Conservation (phyloP, 2,113 vertebrate genomes). For the Dicaeum eximium region DNA sequence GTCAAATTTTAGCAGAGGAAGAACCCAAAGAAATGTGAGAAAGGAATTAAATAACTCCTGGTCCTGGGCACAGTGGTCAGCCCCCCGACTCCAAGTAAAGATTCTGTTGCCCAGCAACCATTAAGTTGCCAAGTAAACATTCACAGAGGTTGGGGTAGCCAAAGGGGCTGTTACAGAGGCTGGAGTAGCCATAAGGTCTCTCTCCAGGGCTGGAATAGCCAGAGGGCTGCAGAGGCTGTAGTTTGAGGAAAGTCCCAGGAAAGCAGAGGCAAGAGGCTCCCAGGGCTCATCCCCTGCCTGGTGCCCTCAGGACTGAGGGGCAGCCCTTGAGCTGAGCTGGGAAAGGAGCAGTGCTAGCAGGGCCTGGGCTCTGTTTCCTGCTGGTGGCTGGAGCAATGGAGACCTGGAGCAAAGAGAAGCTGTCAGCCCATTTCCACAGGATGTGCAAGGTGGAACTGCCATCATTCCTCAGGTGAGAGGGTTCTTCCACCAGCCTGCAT, state of each 20-base stretch:
- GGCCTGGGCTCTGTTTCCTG: not conserved
- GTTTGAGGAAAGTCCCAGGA: not conserved
- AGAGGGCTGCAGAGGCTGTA: not conserved
- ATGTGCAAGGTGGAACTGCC: conserved; percentile 40
- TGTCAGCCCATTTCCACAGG: conserved; percentile 31
- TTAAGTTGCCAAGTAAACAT: not conserved
- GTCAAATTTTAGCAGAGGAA: not conserved
- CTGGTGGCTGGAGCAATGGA: not conserved
- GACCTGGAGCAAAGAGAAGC: conserved; percentile 28
- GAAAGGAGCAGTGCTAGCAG: not conserved
- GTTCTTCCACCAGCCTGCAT: not conserved
- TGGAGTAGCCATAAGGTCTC: not conserved
- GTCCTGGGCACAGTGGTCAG: not conserved
- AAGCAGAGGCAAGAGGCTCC: not conserved
- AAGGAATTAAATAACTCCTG: not conserved
- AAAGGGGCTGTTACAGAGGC: not conserved
- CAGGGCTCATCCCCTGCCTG: not conserved
- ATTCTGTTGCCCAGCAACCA: not conserved
- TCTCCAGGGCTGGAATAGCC: not conserved
- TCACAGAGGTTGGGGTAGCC: not conserved
- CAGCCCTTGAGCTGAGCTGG: not conserved
- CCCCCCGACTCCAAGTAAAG: not conserved
- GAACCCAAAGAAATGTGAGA: not conserved
- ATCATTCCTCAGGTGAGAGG: conserved; percentile 50
- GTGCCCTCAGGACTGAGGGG: not conserved